These are phyloP conservation scores for Arge pagana DNA, from an alignment of 2,888 invertebrate species.

Conservation along the genomic window DNA sequence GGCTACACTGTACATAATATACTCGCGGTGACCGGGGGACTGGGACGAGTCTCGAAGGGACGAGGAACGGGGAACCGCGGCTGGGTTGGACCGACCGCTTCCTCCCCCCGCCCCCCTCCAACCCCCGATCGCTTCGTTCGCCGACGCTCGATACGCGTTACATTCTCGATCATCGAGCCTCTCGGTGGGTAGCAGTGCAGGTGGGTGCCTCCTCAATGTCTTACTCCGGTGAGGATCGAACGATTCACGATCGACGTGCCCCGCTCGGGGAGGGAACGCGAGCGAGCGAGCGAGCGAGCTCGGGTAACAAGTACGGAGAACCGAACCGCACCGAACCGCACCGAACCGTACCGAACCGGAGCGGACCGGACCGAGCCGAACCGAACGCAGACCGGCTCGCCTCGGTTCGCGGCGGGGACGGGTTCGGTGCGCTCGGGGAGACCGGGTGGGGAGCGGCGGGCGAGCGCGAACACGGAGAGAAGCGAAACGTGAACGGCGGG, in stretches of 20 bases:
- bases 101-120: conserved; percentile 50
- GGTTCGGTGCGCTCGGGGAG: background rate
- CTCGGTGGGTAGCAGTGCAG: conserved; percentile 36
- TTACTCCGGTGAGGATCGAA: conserved; percentile 55
- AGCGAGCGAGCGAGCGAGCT: conserved; percentile 34
- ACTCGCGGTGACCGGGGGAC: conserved; percentile 1
- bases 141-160: conserved; percentile 4
- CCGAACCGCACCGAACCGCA: background rate
- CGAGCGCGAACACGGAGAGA: background rate
- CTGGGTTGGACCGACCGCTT: conserved; percentile 28
- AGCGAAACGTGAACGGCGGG: conserved; percentile 6
- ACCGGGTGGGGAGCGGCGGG: background rate
- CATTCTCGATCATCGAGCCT: too few relatives aligned
- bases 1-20: conserved; percentile 47
- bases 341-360: background rate
- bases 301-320: conserved; percentile 36
- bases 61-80: conserved; percentile 21
- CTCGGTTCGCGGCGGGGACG: background rate
- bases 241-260: too few relatives aligned
- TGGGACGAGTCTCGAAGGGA: conserved; percentile 11
- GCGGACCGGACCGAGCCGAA: background rate
- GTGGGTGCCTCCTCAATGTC: conserved; percentile 50
- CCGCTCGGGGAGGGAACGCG: too few relatives aligned
- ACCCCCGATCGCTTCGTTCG: conserved; percentile 43
- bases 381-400: background rate